A percentile compares a stretch with the other conserved stretches of the same genome.
These are phyloP conservation scores for Tolmerus cingulatus DNA, from an alignment of 2,888 invertebrate genomes.

Conservation along the genomic window DNA sequence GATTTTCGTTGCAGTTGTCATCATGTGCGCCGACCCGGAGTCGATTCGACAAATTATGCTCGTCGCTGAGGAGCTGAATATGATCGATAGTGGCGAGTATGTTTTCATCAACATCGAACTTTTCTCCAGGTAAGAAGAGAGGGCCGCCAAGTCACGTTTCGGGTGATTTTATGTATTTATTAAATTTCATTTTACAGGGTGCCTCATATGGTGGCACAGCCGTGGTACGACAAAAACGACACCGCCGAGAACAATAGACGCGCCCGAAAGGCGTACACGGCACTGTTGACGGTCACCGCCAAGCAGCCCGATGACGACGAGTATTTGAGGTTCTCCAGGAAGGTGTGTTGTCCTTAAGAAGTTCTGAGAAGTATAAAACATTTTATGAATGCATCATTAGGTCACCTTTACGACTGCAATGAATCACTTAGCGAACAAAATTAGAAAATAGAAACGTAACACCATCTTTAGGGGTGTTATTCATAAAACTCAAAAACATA, in stretches of 20 bases:
- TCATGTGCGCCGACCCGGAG: constrained; percentile 89
- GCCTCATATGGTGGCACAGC: constrained; percentile 72
- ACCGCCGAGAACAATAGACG: constrained; percentile 81
- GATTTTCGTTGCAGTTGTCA: constrained; percentile 80
- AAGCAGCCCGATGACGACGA: constrained; percentile 80
- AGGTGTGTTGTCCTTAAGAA: constrained; percentile 63
- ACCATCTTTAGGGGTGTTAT: too few relatives aligned
- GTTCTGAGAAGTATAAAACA: background rate
- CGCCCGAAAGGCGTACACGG: constrained; percentile 85
- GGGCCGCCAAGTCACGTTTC: background rate
- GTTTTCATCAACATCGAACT: constrained; percentile 98
- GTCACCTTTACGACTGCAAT: background rate
- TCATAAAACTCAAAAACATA: too few relatives aligned
- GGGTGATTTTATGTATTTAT: background rate
- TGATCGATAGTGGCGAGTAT: constrained; percentile 96
- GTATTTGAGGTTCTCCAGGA: constrained; percentile 78
- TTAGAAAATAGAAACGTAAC: too few relatives aligned
- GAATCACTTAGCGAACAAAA: background rate
- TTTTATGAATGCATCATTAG: background rate
- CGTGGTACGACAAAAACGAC: constrained; percentile 87
- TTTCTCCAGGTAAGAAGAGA: constrained; percentile 83
- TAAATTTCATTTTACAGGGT: constrained; percentile 63
- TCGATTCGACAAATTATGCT: constrained; percentile 92
- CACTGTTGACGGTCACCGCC: constrained; percentile 88
- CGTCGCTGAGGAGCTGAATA: constrained; percentile 92